Percentiles rank a stretch among this genome's conserved stretches.
Conservation (phyloP, 2,113 vertebrate genomes). For the Ptychochromis oligacanthus region DNA sequence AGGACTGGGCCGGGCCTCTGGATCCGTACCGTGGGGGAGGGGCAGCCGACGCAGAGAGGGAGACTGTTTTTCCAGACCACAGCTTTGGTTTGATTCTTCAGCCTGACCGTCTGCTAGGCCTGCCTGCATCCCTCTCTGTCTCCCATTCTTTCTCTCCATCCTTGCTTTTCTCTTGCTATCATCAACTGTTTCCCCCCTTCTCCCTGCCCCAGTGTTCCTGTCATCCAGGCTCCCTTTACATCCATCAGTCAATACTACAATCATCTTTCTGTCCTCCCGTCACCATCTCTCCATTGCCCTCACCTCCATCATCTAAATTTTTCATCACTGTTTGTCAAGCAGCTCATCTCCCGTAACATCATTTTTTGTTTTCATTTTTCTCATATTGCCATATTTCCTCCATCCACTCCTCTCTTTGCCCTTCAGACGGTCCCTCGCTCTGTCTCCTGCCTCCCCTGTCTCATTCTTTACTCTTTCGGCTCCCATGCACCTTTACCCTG, state of each 20-base stretch:
- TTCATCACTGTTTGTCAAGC: slow-evolving; percentile 27
- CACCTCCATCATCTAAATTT: slow-evolving; percentile 35
- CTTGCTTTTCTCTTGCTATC: slow-evolving; percentile 43
- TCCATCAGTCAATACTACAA: slow-evolving; percentile 30
- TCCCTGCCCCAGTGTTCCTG: slow-evolving; percentile 49
- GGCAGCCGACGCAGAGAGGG: slow-evolving; percentile 73
- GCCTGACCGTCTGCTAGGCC: slow-evolving; percentile 66
- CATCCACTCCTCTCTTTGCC: slow-evolving; percentile 69
- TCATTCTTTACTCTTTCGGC: slow-evolving; percentile 63
- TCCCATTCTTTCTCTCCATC: slow-evolving; percentile 49
- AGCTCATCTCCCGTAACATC: slow-evolving; percentile 16
- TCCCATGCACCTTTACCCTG: slow-evolving; percentile 49
- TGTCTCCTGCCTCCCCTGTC: slow-evolving; percentile 35
- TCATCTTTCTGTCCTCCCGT: slow-evolving; percentile 44
- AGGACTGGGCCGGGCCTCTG: slow-evolving; percentile 79
- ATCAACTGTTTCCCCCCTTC: slow-evolving; percentile 23
- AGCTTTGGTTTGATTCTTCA: slow-evolving; percentile 67
- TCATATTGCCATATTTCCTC: slow-evolving; percentile 31
- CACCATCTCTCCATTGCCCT: slow-evolving; percentile 34
- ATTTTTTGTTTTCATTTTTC: slow-evolving; percentile 44
- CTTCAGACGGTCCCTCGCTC: slow-evolving; percentile 73
- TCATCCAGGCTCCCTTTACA: slow-evolving; percentile 48
- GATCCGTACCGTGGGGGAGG: slow-evolving; percentile 79
- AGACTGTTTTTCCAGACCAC: slow-evolving; percentile 77
- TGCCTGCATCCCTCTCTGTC: slow-evolving; percentile 51